phyloP scores from a whole-genome alignment of 2,888 invertebrate genomes.

The Cephus sareptanus region DNA sequence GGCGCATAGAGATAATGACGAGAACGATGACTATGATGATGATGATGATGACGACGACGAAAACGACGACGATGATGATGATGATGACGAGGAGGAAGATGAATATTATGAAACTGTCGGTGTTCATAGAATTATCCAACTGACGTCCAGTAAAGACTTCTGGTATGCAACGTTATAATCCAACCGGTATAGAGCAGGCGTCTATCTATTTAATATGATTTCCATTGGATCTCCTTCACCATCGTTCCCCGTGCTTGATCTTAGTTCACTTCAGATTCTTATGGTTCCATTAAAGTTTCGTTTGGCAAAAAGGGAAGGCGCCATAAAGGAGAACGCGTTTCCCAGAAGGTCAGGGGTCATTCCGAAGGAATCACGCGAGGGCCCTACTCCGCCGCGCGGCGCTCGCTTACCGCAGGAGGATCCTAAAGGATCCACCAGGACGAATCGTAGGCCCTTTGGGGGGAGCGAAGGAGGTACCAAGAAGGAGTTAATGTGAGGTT shows the following conservation, averaged over 20 bases:
- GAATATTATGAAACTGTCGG: background rate
- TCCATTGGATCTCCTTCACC: background rate
- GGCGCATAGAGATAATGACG: background rate
- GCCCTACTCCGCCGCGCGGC: slow-evolving; percentile 34
- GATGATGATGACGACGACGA: background rate
- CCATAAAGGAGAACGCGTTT: slow-evolving; percentile 30
- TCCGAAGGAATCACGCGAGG: slow-evolving; percentile 51
- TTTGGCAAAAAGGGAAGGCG: background rate
- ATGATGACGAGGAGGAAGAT: background rate
- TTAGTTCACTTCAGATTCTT: background rate
- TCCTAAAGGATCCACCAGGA: slow-evolving; percentile 28
- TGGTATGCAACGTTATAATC: background rate
- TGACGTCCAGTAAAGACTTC: background rate
- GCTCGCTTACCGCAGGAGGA: slow-evolving; percentile 29
- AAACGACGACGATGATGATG: background rate
- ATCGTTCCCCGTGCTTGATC: background rate
- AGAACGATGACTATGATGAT: background rate
- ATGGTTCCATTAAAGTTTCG: background rate
- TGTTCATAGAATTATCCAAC: background rate
- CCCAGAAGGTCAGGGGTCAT: slow-evolving; percentile 60
- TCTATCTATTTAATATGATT: background rate
- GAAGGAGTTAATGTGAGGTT: slow-evolving; percentile 2
- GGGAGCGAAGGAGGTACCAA: slow-evolving; percentile 12
- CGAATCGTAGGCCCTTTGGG: slow-evolving; percentile 26
- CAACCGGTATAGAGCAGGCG: background rate